Percentiles rank a stretch among this genome's conserved stretches.
These are phyloP conservation scores for Clinocottus analis DNA, from an alignment of 2,113 vertebrate genomes.

Conservation along the genomic window DNA sequence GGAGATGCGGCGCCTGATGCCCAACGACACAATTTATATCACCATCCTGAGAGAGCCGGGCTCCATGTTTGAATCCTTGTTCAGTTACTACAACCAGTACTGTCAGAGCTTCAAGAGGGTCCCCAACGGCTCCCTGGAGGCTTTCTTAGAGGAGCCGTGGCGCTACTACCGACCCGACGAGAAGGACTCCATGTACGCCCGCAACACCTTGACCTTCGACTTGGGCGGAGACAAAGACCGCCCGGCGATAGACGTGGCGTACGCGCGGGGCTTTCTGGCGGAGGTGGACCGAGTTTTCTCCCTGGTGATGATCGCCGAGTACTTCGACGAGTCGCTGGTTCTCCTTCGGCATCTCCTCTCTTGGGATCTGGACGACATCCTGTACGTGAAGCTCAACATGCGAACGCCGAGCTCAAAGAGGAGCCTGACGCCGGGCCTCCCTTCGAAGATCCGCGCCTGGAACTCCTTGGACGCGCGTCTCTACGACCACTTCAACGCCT, in stretches of 20 bases:
- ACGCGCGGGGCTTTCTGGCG: conserved; percentile 80
- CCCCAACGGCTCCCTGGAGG: conserved; percentile 86
- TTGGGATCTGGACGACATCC: conserved; percentile 89
- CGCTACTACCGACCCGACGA: conserved; percentile 86
- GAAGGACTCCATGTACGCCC: conserved; percentile 87
- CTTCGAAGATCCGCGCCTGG: conserved; percentile 84
- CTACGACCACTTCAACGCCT: conserved; percentile 89
- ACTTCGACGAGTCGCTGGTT: conserved; percentile 91
- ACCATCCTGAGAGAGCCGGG: conserved; percentile 89
- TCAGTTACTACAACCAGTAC: conserved; percentile 89
- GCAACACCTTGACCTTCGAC: conserved; percentile 88
- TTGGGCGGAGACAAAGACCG: conserved; percentile 87
- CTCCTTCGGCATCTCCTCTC: conserved; percentile 87
- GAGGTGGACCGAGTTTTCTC: conserved; percentile 86
- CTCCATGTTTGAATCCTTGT: conserved; percentile 91
- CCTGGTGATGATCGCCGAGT: conserved; percentile 90
- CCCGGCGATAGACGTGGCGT: conserved; percentile 65
- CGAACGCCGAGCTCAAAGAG: conserved; percentile 82
- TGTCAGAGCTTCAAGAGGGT: conserved; percentile 87
- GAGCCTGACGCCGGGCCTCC: conserved; percentile 75
- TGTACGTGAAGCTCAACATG: conserved; percentile 90
- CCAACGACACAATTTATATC: conserved; percentile 85
- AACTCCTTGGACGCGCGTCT: conserved; percentile 86
- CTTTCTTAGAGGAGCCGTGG: conserved; percentile 84
- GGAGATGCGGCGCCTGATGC: conserved; percentile 85